Conservation (phyloP, 2,797 vertebrate genomes). For the Nothura maculosa region DNA sequence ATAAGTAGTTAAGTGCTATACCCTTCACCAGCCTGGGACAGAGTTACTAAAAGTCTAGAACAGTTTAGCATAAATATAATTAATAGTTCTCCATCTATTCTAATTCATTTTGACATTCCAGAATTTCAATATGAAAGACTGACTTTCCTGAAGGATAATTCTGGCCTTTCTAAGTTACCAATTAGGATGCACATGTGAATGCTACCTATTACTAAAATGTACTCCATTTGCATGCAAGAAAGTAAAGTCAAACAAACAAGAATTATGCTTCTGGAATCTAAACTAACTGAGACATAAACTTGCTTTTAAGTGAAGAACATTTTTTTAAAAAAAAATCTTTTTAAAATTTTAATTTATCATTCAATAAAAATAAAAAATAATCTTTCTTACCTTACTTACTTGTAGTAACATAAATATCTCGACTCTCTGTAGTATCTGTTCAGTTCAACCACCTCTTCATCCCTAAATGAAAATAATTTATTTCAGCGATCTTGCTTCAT, state of each 20-base stretch:
- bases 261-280: neutral
- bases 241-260: neutral
- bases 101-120: conserved; percentile 43
- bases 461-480: neutral
- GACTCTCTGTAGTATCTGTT: neutral
- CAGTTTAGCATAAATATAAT: conserved; percentile 61
- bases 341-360: too few species aligned
- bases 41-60: neutral
- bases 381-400: neutral
- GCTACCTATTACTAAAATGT: conserved; percentile 41
- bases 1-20: neutral
- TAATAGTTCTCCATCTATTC: conserved; percentile 34
- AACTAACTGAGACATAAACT: neutral
- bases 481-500: neutral
- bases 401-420: neutral
- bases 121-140: conserved; percentile 61
- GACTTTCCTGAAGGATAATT: conserved; percentile 51
- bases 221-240: conserved; percentile 24
- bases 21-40: neutral
- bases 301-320: neutral
- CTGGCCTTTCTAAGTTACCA: conserved; percentile 42
- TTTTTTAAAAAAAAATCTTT: neutral
- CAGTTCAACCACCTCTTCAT: neutral
- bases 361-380: neutral
- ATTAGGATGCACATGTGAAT: conserved; percentile 58